phyloP scores from a whole-genome alignment of 2,888 invertebrate species.

The Polydrusus tereticollis region DNA sequence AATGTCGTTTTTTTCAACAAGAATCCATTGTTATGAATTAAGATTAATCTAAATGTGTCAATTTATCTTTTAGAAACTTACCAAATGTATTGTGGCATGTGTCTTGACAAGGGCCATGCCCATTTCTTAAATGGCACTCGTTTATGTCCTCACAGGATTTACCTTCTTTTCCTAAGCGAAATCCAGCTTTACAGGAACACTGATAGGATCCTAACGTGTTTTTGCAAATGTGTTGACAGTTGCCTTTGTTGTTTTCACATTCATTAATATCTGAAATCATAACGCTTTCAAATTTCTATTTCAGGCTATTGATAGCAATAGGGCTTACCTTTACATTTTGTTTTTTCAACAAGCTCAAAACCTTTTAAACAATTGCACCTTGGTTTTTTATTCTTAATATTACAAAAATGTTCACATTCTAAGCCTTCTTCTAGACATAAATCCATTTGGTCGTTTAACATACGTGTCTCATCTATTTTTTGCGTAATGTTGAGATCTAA shows the following conservation, averaged over 20 bases:
- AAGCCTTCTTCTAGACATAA: conserved; percentile 53
- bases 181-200: conserved; percentile 61
- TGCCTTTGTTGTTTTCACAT: conserved; percentile 72
- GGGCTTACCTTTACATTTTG: conserved; percentile 42
- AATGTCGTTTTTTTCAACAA: no score
- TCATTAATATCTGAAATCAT: conserved; percentile 71
- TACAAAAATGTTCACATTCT: conserved; percentile 67
- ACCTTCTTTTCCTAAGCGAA: conserved; percentile 18
- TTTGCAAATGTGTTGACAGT: conserved; percentile 75
- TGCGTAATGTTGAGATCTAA: background rate
- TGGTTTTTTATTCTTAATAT: conserved; percentile 60
- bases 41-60: no score
- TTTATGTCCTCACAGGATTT: conserved; percentile 65
- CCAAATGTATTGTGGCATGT: conserved; percentile 73
- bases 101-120: conserved; percentile 73
- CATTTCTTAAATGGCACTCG: conserved; percentile 65
- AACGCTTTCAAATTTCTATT: background rate
- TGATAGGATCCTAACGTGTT: conserved; percentile 68
- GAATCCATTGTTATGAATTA: background rate
- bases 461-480: conserved; percentile 63
- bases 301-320: background rate
- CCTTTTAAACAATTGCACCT: conserved; percentile 59
- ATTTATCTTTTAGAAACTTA: conserved; percentile 57
- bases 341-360: conserved; percentile 52
- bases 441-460: conserved; percentile 6